Evolutionary conservation across 2,888 invertebrate genomes (phyloP), one percentile per base, ranked within the genome.

Genomic region (Drosophila rubida): DNA sequence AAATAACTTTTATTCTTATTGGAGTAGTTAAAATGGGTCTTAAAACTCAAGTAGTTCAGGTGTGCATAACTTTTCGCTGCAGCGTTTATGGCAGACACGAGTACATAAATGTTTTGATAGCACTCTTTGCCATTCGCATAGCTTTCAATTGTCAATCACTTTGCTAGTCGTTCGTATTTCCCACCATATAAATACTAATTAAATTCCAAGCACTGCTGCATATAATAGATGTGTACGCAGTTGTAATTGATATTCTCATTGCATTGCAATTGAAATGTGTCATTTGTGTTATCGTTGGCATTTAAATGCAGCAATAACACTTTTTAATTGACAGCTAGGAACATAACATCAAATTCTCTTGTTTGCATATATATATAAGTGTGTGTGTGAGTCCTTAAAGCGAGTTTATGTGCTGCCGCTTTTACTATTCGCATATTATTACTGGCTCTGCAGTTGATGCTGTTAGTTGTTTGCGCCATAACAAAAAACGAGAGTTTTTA

Each of bases 241-340:
- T 11, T 69, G 75, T 60, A 75, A 80, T 79, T 75, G 75, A 55
- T 63, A 63, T 64, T 81, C 66, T 51, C 75, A 67, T 78, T 81
- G 75, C 78, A 67, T 78, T 81, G 75, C 50, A 55, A 75, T 80
- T 78, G 75, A 80, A 61, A 65, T 69, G 64, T 78, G 79, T 71
- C 82, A 81, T 53, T 69, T 66, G 6, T 65, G 69, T 54, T 67
- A 66, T 78, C 27, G 58, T 66, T 67, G 55, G 60, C 64, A 65
- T 65, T 71, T 69, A 44, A 69, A 70, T 63, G 60, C 14, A 54
- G n/a, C 9, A 63, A 35, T 13, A 39, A 46, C 39, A 35, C 25
- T 68, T 50, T 42, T 45, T 16, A 41, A 49, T 37, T 59, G 62
- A 62, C 62, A 72, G 70, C 19, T 19, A 35, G 39, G 14, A 60